Percentiles rank a stretch among this genome's conserved stretches.
These are phyloP conservation scores for Naso thynnoides DNA, from an alignment of 2,797 vertebrate species.

Conservation along the genomic window DNA sequence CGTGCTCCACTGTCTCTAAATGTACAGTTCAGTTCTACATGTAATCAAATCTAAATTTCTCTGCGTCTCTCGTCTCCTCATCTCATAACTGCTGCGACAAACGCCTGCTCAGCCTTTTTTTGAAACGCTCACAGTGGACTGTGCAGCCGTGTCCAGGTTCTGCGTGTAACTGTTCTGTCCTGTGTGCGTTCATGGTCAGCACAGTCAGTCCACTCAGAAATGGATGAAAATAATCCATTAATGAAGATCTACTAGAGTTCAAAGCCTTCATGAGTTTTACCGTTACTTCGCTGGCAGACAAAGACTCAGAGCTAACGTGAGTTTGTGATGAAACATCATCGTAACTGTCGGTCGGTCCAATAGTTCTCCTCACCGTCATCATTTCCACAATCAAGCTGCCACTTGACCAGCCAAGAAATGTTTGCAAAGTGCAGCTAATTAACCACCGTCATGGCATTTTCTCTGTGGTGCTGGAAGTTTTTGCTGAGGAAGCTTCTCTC, in stretches of 20 bases:
- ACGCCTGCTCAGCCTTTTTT: slow-evolving; percentile 15
- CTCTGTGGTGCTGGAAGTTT: neutral
- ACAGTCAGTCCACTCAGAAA: too few species aligned
- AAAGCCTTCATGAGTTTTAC: too few species aligned
- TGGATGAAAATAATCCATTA: too few species aligned
- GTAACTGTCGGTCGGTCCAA: too few species aligned
- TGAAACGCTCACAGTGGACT: neutral
- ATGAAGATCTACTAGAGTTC: neutral
- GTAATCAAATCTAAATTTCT: slow-evolving; percentile 47
- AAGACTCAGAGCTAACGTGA: too few species aligned
- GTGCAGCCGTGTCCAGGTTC: neutral
- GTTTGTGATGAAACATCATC: too few species aligned
- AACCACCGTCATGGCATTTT: neutral
- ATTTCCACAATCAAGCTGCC: neutral
- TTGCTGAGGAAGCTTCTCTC: neutral
- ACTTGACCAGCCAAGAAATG: neutral
- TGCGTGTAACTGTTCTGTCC: too few species aligned
- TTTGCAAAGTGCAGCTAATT: neutral
- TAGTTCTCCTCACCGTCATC: too few species aligned
- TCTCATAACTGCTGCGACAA: slow-evolving; percentile 16
- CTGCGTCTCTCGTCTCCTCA: slow-evolving; percentile 8
- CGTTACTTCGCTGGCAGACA: too few species aligned
- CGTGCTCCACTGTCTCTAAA: slow-evolving; percentile 23
- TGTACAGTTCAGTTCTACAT: slow-evolving; percentile 32
- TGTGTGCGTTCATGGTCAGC: too few species aligned